A percentile compares a stretch with the other conserved stretches of the same genome.
Conservation (phyloP, 2,113 vertebrate genomes). For the Podarcis cretensis region DNA sequence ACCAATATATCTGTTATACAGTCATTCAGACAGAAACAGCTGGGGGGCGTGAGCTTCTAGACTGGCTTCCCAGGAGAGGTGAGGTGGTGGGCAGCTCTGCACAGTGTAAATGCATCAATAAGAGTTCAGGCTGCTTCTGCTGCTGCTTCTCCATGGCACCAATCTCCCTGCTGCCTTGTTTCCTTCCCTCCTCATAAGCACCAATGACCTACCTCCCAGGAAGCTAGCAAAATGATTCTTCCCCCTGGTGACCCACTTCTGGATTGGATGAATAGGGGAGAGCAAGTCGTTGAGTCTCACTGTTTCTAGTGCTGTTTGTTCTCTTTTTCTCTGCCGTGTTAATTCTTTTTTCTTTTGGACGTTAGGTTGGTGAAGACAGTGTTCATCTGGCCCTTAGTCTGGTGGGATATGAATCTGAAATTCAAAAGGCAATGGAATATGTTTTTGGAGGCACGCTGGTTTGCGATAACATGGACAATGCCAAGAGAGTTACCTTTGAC, state of each 20-base stretch:
- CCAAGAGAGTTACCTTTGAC: conserved; percentile 93
- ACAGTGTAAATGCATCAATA: too few relatives aligned
- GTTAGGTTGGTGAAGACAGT: conserved; percentile 83
- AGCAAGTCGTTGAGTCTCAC: not conserved
- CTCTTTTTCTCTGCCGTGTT: not conserved
- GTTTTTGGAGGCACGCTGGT: conserved; percentile 92
- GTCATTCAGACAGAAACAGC: too few relatives aligned
- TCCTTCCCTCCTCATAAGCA: too few relatives aligned
- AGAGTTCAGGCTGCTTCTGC: too few relatives aligned
- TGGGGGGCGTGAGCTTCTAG: too few relatives aligned
- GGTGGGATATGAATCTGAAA: conserved; percentile 85
- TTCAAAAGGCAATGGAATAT: conserved; percentile 96
- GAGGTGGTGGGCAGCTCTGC: too few relatives aligned
- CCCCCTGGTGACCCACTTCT: too few relatives aligned
- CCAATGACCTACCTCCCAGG: too few relatives aligned
- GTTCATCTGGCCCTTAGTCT: conserved; percentile 87
- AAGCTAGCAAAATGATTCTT: too few relatives aligned
- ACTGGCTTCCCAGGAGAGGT: too few relatives aligned
- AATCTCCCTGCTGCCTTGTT: not conserved
- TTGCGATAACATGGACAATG: conserved; percentile 89
- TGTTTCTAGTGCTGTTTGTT: conserved; percentile 5
- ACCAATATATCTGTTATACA: not conserved
- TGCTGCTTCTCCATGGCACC: too few relatives aligned
- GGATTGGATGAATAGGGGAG: not conserved
- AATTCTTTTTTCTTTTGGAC: conserved; percentile 29